Base-by-base conservation (phyloP, 2,113 vertebrate species). In the Orthonyx spaldingii region DNA sequence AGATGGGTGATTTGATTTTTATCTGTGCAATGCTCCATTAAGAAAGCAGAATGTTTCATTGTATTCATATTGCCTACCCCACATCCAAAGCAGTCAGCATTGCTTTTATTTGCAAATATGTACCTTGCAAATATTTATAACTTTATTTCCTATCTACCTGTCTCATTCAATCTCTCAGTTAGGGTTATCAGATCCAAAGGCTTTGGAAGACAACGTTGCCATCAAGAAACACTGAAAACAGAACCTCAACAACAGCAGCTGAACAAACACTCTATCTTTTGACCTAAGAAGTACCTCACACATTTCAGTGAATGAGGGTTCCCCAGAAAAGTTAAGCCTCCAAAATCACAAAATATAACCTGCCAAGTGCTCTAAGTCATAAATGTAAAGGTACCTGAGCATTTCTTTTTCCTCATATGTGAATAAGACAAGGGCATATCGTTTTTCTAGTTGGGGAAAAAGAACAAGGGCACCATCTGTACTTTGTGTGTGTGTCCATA, bases 1-100 rank as follows among this genome's bases (percentile, higher is more conserved):
- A 78, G 42, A 83, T 53, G 63, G 47, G 23, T 88, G 75, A 96
- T 96, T 93, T 70, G 91, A 95, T 97, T 96, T 85, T 63, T 88
- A 85, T 77, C 91, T 70, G 10, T 77, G 84, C 33, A 96, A 93
- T 0, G 90, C 60, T 96, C 90, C 56, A 92, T 89, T 92, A 93
- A 56, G 83, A 90, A 96, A 96, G 87, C 22, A 92, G 64, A 97
- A 93, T 92, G 70, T 56, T 86, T 89, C 76, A 94, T 69, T 96
- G 76, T 94, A 32, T 81, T 44, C 61, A 65, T 47, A 91, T 79
- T 84, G 83, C 85, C 64, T 78, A 56, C 11, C 16, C 23, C 0
- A 4, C 56, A 86, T 89, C 68, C 93, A 92, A 77, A 95, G 77
- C 56, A 64, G 64, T 41, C 80, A 92, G 22, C 27, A 28, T 63